Base-by-base conservation (phyloP, 1,140 invertebrate genomes). In the Heterodera carotae region DNA sequence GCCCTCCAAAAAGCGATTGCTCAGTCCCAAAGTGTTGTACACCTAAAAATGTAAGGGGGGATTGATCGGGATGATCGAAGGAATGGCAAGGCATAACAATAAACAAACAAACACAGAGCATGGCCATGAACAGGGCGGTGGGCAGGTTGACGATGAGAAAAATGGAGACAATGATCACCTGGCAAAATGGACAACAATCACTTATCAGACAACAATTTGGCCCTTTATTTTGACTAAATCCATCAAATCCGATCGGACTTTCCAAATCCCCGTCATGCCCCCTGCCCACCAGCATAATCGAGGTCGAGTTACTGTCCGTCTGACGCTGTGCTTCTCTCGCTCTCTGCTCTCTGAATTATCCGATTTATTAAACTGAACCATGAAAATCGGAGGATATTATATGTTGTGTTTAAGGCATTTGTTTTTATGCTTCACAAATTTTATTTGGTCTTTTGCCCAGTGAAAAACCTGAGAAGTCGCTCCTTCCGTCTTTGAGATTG, bases 61-160 rank as follows among this genome's bases (percentile, higher is more conserved):
- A 31, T 62, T 6, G 39, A 22, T 22, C 10, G 39, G 93, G 89
- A 12, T 91, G 90, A 70, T 88, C 27, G 56, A 25, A 5, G 12
- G 73, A 27, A 25, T 8, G 60, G 10, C 69, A 5, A 15, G 53
- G 27, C 8, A n/a, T n/a, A n/a, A n/a, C n/a, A n/a, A n/a, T n/a
- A n/a, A n/a, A n/a, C n/a, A 15, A 22, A 56, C 92, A 92, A 68
- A 95, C 91, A 59, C 95, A 93, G 85, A 95, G 93, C 25, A 96
- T 88, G 10, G 92, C 90, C 0, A 93, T 94, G 53, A 95, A 92
- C 29, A 96, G 91, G 0, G 94, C 94, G 43, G 96, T 90, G 0
- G 95, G 95, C 76, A 96, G 93, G 88, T 97, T 95, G 0, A 95
- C 94, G 76, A 93, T 89, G 0, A 97, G 89, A 87, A 97, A 96